Conservation (phyloP, 2,888 invertebrate genomes). For the Cephus pulcher region DNA sequence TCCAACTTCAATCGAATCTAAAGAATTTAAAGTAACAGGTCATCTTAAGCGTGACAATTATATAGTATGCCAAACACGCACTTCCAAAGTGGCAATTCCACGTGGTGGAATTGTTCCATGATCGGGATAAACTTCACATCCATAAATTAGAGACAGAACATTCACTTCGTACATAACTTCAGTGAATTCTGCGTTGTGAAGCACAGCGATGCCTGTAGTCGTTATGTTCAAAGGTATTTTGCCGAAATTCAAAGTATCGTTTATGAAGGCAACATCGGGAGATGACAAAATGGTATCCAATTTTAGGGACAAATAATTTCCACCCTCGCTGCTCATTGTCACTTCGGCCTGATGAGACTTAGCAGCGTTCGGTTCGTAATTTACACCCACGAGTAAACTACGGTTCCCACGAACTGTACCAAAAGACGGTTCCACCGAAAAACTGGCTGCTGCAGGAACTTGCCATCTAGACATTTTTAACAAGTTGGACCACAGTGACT, state of each 20-base stretch:
- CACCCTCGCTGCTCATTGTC: slow-evolving; percentile 56
- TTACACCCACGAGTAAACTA: slow-evolving; percentile 67
- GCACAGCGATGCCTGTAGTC: slow-evolving; percentile 30
- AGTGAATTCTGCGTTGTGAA: slow-evolving; percentile 42
- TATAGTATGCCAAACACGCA: slow-evolving; percentile 14
- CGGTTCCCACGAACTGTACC: slow-evolving; percentile 70
- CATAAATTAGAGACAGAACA: slow-evolving; percentile 26
- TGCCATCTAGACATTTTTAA: slow-evolving; percentile 65
- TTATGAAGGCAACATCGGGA: slow-evolving; percentile 40
- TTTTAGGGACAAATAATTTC: slow-evolving; percentile 43
- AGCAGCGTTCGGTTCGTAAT: slow-evolving; percentile 42
- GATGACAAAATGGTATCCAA: slow-evolving; percentile 28
- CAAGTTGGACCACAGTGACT: neutral
- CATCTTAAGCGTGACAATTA: neutral
- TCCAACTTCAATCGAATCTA: slow-evolving; percentile 39
- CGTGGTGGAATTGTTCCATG: slow-evolving; percentile 40
- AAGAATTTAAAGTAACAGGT: neutral
- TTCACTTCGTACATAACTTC: slow-evolving; percentile 40
- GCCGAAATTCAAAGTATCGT: slow-evolving; percentile 46
- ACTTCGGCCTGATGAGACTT: slow-evolving; percentile 48
- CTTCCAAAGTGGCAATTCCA: slow-evolving; percentile 37
- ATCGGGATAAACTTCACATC: slow-evolving; percentile 34
- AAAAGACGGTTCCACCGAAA: slow-evolving; percentile 68
- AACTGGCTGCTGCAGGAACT: slow-evolving; percentile 67
- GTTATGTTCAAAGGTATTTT: slow-evolving; percentile 61